Base-by-base conservation (phyloP, 1,140 invertebrate species). In the Drosophila nasuta region DNA sequence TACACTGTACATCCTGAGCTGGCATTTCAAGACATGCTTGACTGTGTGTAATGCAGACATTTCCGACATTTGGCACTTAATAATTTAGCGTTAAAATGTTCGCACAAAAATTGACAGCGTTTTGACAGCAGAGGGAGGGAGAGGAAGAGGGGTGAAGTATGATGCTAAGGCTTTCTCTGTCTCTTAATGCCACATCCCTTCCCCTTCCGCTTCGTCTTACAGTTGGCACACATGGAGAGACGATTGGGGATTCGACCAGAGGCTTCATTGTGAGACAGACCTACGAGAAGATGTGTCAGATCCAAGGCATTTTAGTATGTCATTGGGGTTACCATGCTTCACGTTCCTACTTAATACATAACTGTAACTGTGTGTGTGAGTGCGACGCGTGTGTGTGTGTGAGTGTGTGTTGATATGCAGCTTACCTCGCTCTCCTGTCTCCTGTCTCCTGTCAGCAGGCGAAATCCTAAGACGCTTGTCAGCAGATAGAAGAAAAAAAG, bases 11-110 rank as follows among this genome's bases (percentile, higher is more conserved):
- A 49, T 48, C 8, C n/a, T 41, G 8, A 20, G 8, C 33, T 57
- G 54, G 3, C 15, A 41, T 41, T 41, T 57, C 10, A 57, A 17
- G 33, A 28, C n/a, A 64, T 64, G 38, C 28, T 35, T 46, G 30
- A 15, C 25, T 74, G 57, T 46, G 30, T 74, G 59, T 54, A 68
- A 74, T 69, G 41, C 68, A 45, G 71, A 71, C 52, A 64, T 62
- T 77, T 77, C 76, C 76, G 72, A 70, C 75, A 70, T 64, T 75
- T 78, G 65, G 72, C 66, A 78, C 72, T 78, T 69, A 75, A 75
- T 78, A 75, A 78, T 75, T 75, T 70, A 70, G 72, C 72, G 65
- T 64, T 75, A 70, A 77, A 70, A 70, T 78, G 76, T 75, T 78
- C 58, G 72, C 15, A 69, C 20, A 65, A 70, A 78, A 75, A 75